Base-by-base conservation (phyloP, 2,888 invertebrate species). In the Helicoverpa assulta region DNA sequence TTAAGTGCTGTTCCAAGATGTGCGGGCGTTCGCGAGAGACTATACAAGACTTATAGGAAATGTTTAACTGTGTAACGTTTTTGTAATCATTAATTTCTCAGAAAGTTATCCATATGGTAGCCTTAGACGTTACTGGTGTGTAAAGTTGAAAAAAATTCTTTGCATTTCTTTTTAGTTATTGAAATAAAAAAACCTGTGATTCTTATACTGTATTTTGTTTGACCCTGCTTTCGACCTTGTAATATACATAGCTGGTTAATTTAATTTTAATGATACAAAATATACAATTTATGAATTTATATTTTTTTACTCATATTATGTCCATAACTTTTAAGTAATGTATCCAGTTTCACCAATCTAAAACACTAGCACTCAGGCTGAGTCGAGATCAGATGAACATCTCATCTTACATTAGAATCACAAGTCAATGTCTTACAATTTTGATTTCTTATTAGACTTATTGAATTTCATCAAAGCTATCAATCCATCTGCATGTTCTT, bases 111-210 rank as follows among this genome's bases (percentile, higher is more conserved):
- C 90, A 89, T 92, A 93, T 89, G 90, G 92, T 94, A 94, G 94
- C 91, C 91, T 88, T 94, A 94, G 93, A 94, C 90, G 93, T 93
- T 94, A 93, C 92, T 90, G 92, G 90, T 95, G 91, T 95, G 95
- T 94, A 90, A 94, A 93, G 93, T 91, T 90, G 88, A 86, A 90
- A 90, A 90, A 89, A 92, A 90, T 90, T 92, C 93, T 94, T 94
- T 95, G 94, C 95, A 95, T 95, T 95, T 95, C 94, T 92, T 87
- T 95, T 94, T 94, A 95, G 94, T 95, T 95, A 93, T 88, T 88
- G 91, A 93, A 95, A 93, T 92, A 93, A 93, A 93, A 93, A 92
- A 94, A 95, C 93, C 95, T 95, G 95, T 95, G 95, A 95, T 95
- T 95, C 93, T 92, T 93, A 93, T 84, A 84, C 76, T 82, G 89